Conservation (phyloP, 2,888 invertebrate species). For the Orgyia antiqua region DNA sequence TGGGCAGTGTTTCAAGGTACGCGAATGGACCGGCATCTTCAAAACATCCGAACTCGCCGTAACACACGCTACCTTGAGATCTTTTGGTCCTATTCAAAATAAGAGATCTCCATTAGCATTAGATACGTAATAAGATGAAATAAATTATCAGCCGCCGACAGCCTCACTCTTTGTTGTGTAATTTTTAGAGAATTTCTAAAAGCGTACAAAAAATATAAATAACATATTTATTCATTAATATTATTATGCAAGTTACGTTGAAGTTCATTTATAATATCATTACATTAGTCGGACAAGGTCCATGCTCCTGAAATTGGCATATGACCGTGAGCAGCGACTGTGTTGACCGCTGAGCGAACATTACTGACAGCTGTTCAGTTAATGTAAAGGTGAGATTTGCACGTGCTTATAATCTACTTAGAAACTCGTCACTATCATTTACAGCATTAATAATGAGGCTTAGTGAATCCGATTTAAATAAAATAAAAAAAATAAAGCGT, state of each 20-base stretch:
- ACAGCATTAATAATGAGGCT: neutral
- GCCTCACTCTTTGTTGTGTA: no score
- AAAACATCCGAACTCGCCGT: conserved; percentile 94
- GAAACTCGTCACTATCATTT: neutral
- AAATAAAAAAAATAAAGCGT: neutral
- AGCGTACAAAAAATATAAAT: no score
- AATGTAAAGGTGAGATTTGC: neutral
- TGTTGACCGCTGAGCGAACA: neutral
- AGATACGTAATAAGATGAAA: no score
- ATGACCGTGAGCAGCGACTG: neutral
- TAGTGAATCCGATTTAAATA: neutral
- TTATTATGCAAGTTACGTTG: no score
- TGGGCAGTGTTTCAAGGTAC: conserved; percentile 93
- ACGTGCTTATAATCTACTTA: neutral
- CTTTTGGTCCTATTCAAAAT: conserved; percentile 80
- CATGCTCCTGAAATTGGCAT: neutral
- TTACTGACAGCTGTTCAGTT: neutral
- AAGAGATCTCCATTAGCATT: no score
- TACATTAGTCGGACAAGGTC: neutral
- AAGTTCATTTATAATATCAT: neutral
- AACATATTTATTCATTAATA: no score
- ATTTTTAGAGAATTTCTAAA: no score
- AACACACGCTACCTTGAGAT: conserved; percentile 90
- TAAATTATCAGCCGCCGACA: no score
- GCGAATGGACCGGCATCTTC: conserved; percentile 94